Conservation (phyloP, 2,797 vertebrate genomes). For the Petrocephalus schoutedeni region DNA sequence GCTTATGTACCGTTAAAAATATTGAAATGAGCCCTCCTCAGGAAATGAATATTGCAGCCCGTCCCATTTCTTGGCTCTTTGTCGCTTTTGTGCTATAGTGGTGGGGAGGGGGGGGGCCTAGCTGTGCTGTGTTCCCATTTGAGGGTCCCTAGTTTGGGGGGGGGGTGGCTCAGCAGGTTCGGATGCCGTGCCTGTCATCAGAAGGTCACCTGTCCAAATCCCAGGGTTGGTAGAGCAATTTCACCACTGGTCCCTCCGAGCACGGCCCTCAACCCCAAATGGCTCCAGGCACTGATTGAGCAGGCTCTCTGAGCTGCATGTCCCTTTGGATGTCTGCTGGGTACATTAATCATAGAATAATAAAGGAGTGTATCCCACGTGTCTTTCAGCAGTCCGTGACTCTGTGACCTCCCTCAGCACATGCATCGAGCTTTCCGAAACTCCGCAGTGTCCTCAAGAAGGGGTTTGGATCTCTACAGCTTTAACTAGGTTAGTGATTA, state of each 20-base stretch:
- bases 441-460: neutral
- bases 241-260: neutral
- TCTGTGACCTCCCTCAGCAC: neutral
- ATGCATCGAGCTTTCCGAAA: neutral
- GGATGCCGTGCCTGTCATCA: neutral
- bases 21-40: neutral
- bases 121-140: neutral
- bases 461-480: neutral
- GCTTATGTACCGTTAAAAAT: neutral
- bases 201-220: neutral
- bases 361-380: neutral
- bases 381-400: neutral
- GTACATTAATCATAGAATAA: neutral
- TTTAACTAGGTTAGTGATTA: neutral
- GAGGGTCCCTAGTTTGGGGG: neutral
- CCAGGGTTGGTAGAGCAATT: neutral
- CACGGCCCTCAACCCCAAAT: neutral
- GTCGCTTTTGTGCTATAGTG: neutral
- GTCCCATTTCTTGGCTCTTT: neutral
- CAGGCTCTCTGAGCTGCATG: neutral
- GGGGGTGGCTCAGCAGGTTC: neutral
- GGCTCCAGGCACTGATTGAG: neutral
- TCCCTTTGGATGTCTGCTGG: neutral
- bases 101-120: neutral
- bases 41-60: neutral